These are phyloP conservation scores for Idaea straminata DNA, from an alignment of 2,888 invertebrate species.

Conservation along the genomic window DNA sequence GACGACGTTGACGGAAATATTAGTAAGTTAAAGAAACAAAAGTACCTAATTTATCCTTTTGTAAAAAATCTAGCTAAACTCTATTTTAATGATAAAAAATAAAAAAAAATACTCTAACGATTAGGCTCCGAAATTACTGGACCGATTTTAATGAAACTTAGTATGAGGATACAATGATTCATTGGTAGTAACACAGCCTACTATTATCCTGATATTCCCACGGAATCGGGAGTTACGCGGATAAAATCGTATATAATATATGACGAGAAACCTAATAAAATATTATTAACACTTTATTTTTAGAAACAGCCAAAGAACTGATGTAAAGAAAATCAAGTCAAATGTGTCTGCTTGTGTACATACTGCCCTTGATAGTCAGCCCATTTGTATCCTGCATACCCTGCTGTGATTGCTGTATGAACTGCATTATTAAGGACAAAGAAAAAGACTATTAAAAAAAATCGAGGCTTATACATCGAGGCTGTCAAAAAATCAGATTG, in stretches of 20 bases:
- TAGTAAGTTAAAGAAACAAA: neutral
- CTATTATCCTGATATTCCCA: no score
- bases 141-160: no score
- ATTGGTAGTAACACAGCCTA: no score
- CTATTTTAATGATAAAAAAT: no score
- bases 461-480: neutral
- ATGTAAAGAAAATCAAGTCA: constrained; percentile 5
- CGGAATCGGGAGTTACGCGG: no score
- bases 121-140: no score
- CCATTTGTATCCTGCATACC: constrained; percentile 50
- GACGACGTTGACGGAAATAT: neutral
- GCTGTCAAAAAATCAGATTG: neutral
- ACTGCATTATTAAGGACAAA: constrained; percentile 37
- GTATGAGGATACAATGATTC: no score
- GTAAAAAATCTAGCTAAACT: no score
- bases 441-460: constrained; percentile 22
- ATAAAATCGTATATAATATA: neutral
- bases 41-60: no score
- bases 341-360: constrained; percentile 41
- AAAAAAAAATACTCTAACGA: no score
- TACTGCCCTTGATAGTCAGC: constrained; percentile 42
- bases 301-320: neutral
- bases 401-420: constrained; percentile 45
- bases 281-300: no score
- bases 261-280: no score